Conservation (phyloP, 2,113 vertebrate species). For the Symphodus melops region DNA sequence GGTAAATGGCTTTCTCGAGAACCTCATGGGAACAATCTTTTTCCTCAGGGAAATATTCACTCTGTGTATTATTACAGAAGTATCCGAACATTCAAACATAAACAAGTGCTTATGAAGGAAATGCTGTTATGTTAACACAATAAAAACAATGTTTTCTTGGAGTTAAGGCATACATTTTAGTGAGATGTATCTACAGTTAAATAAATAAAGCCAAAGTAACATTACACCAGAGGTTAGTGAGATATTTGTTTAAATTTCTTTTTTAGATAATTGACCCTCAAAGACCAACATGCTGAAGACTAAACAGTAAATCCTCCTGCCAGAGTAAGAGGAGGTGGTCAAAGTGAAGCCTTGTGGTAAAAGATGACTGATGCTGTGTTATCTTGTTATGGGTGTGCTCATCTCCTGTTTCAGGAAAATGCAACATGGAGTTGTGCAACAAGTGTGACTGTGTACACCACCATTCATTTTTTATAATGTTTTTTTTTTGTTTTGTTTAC, state of each 20-base stretch:
- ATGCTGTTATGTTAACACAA: not conserved
- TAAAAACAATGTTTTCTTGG: not conserved
- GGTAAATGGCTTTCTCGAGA: not conserved
- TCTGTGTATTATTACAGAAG: no score
- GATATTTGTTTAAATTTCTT: not conserved
- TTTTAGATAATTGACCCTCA: not conserved
- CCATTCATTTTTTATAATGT: conserved; percentile 18
- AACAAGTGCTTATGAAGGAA: no score
- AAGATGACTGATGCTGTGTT: conserved; percentile 47
- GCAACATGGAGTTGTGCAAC: conserved; percentile 2
- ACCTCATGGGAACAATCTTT: no score
- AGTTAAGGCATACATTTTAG: not conserved
- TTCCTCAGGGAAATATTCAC: not conserved
- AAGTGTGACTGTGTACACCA: not conserved
- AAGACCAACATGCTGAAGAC: conserved; percentile 1
- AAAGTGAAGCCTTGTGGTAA: conserved; percentile 26
- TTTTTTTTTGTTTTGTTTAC: conserved; percentile 56
- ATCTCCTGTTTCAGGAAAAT: conserved; percentile 35
- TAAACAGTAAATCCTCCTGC: conserved; percentile 6
- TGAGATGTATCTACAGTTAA: not conserved
- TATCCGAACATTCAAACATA: no score
- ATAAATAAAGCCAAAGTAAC: not conserved
- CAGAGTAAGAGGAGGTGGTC: conserved; percentile 13
- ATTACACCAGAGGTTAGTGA: not conserved
- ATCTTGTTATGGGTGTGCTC: conserved; percentile 25